phyloP scores from a whole-genome alignment of 2,113 vertebrate genomes.

The Passerina amoena region DNA sequence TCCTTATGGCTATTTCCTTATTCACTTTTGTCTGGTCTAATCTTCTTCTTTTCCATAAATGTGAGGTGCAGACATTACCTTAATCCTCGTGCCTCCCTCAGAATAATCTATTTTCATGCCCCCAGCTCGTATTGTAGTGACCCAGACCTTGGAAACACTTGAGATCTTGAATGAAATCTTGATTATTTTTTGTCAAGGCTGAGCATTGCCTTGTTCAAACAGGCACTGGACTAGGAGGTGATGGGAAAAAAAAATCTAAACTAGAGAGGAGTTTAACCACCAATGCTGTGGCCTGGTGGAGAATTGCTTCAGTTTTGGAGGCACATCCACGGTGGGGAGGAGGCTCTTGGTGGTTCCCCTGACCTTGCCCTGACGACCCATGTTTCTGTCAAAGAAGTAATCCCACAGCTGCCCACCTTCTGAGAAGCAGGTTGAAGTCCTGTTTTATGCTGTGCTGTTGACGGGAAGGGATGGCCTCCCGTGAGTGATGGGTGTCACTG shows the following conservation, averaged over 20 bases:
- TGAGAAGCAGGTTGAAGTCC: neutral
- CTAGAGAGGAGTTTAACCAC: neutral
- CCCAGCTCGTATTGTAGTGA: rapidly evolving
- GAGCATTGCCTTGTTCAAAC: neutral
- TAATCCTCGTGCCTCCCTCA: neutral
- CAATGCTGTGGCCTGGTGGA: rapidly evolving
- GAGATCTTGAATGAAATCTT: neutral
- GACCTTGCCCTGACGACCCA: rapidly evolving
- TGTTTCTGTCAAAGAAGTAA: neutral
- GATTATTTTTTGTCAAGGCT: neutral
- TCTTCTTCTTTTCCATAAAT: neutral
- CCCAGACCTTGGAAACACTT: neutral
- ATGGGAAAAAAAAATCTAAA: neutral
- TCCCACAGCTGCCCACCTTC: neutral
- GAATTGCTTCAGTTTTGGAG: neutral
- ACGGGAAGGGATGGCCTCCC: rapidly evolving
- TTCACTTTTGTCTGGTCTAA: neutral
- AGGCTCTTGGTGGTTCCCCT: neutral
- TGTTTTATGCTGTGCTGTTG: neutral
- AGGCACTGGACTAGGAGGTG: neutral
- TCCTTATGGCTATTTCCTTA: neutral
- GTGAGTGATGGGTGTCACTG: neutral
- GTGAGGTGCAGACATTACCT: neutral
- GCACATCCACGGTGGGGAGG: rapidly evolving
- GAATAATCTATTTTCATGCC: neutral